These are phyloP conservation scores for Cydia pomonella DNA, from an alignment of 1,140 invertebrate species.

Conservation along the genomic window DNA sequence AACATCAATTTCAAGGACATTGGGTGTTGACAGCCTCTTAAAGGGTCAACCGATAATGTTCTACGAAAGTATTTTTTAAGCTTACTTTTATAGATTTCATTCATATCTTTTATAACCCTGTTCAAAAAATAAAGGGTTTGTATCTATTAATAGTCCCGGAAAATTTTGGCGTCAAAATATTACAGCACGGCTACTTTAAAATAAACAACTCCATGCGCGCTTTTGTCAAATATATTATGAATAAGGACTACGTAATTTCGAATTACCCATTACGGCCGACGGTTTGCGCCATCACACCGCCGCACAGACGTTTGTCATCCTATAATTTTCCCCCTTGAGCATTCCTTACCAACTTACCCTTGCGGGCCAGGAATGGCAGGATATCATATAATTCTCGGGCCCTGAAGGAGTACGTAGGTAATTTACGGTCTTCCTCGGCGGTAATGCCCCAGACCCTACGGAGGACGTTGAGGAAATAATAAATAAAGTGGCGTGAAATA, in stretches of 20 bases:
- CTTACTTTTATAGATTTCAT: too few relatives aligned
- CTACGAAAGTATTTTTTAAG: too few relatives aligned
- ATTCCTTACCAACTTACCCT: conserved; percentile 13
- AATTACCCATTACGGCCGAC: conserved; percentile 12
- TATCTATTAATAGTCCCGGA: too few relatives aligned
- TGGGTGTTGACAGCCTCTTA: too few relatives aligned
- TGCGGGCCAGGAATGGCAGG: not conserved
- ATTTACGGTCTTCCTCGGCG: conserved; percentile 29
- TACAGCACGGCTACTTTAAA: not conserved
- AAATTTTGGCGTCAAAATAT: too few relatives aligned
- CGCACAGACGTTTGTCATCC: conserved; percentile 10
- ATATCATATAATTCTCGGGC: conserved; percentile 31
- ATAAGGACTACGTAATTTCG: not conserved
- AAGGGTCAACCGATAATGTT: too few relatives aligned
- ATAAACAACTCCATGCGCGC: not conserved
- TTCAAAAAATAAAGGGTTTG: too few relatives aligned
- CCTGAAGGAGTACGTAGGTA: conserved; percentile 26
- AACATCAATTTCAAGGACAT: too few relatives aligned
- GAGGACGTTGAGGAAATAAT: conserved; percentile 29
- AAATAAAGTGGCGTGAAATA: conserved; percentile 32
- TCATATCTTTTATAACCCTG: too few relatives aligned
- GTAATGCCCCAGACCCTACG: conserved; percentile 27
- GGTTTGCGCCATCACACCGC: not conserved
- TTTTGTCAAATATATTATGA: conserved; percentile 9
- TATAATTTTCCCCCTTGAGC: conserved; percentile 21